Conservation (phyloP, 2,888 invertebrate genomes). For the Eupithecia tripunctaria region DNA sequence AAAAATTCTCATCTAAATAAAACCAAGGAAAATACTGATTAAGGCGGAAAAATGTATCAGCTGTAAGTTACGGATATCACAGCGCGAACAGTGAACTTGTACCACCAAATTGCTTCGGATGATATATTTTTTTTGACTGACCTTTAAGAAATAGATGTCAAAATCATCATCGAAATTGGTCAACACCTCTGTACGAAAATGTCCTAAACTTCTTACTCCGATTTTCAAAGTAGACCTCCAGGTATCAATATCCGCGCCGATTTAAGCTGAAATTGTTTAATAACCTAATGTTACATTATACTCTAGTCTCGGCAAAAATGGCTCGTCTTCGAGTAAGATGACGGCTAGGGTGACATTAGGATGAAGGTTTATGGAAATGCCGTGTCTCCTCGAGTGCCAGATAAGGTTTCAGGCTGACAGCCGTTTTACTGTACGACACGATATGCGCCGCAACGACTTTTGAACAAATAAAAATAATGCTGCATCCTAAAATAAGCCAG, state of each 20-base stretch:
- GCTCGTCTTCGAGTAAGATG: conserved; percentile 10
- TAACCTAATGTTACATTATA: background rate
- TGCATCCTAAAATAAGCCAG: background rate
- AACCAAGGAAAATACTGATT: too few relatives aligned
- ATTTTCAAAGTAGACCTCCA: background rate
- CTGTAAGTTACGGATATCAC: background rate
- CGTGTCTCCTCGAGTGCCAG: conserved; percentile 29
- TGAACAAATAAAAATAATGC: background rate
- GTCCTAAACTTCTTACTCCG: background rate
- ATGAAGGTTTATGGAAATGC: conserved; percentile 28
- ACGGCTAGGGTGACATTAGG: background rate
- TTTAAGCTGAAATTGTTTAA: background rate
- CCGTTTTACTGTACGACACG: background rate
- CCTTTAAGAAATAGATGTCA: too few relatives aligned
- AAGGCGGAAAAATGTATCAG: too few relatives aligned
- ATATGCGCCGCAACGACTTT: background rate
- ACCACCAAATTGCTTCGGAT: too few relatives aligned
- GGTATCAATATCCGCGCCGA: background rate
- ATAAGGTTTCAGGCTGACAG: conserved; percentile 22
- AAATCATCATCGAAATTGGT: background rate
- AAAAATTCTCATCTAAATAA: too few relatives aligned
- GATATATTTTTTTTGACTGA: too few relatives aligned
- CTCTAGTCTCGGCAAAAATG: conserved; percentile 1
- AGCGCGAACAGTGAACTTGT: too few relatives aligned
- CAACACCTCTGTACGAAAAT: background rate